phyloP scores from a whole-genome alignment of 2,888 invertebrate genomes.

The Elysia crispata region DNA sequence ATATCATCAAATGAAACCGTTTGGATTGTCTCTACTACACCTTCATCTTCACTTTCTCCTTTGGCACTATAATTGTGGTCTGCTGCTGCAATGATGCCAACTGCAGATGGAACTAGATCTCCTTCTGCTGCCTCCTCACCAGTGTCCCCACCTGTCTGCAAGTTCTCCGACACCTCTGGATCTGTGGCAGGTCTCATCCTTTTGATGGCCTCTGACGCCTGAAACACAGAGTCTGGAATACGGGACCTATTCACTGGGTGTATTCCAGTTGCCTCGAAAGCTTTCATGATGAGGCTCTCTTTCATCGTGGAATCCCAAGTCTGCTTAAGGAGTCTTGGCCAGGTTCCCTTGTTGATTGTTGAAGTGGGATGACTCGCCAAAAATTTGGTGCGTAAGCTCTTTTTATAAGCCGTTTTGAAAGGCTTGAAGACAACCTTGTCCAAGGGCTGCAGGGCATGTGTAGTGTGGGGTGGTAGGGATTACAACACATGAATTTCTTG shows the following conservation, averaged over 20 bases:
- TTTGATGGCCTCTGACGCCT: constrained; percentile 20
- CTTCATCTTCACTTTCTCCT: background rate
- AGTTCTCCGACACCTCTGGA: too few relatives aligned
- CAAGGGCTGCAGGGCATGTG: constrained; percentile 2
- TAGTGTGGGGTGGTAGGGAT: constrained; percentile 12
- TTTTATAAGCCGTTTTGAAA: constrained; percentile 22
- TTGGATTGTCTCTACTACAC: background rate
- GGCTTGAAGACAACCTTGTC: constrained; percentile 6
- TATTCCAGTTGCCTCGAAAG: constrained; percentile 53
- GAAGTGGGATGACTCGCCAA: background rate
- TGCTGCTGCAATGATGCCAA: too few relatives aligned
- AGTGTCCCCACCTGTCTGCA: background rate
- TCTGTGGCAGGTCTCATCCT: too few relatives aligned
- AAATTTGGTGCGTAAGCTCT: constrained; percentile 27
- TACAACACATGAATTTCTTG: background rate
- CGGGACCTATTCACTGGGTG: constrained; percentile 45
- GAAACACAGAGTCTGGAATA: constrained; percentile 39
- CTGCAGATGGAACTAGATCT: too few relatives aligned
- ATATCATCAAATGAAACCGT: background rate
- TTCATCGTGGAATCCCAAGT: constrained; percentile 48
- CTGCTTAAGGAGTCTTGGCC: constrained; percentile 41
- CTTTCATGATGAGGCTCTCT: constrained; percentile 40
- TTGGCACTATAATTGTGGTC: too few relatives aligned
- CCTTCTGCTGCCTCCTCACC: background rate
- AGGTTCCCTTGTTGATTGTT: constrained; percentile 23